Base-by-base conservation (phyloP, 2,888 invertebrate genomes). In the Apotomis turbidana region DNA sequence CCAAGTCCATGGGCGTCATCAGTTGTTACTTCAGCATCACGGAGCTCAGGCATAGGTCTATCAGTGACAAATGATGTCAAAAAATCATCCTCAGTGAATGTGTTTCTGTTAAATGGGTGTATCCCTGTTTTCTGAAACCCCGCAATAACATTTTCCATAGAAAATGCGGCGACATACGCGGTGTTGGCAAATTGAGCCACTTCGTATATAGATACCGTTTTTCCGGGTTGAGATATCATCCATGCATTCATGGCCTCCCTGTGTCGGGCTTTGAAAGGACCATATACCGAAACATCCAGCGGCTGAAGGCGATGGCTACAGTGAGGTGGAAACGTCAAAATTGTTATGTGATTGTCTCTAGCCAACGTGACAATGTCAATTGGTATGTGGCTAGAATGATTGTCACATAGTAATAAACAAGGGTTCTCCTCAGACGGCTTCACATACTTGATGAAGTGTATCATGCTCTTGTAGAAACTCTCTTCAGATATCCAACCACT, bases 401-500 rank as follows among this genome's bases (percentile, higher is more conserved):
- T 54, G 54, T 54, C 54, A n/a, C n/a, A 13, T 13, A 54, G 5
- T 54, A 54, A 13, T 5, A 54, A 54, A 13, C 13, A n/a, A 41
- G n/a, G 59, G 12, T 59, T 59, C 12, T 59, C 59, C 59, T 59
- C 41, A n/a, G 59, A 59, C 5, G 59, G 59, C 59, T 59, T 59
- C 41, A 59, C 41, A 41, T 59, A 38, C 15, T 59, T 54, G 15
- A 74, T 73, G 63, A 77, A 77, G 74, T 77, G 73, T 74, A 72
- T 70, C 60, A 74, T 67, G 59, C 66, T 68, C 70, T 77, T 75
- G 60, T 75, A 67, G 72, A 77, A 77, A 59, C 74, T 72, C 55
- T 77, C 74, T 67, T 77, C 74, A 12, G 74, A 76, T 73, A 74
- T 77, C 74, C 76, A 75, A 66, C 73, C 75, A 71, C 41, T 41